Evolutionary conservation across 2,113 vertebrate species (phyloP).

Genomic region (Trochalopteron elliotii): DNA sequence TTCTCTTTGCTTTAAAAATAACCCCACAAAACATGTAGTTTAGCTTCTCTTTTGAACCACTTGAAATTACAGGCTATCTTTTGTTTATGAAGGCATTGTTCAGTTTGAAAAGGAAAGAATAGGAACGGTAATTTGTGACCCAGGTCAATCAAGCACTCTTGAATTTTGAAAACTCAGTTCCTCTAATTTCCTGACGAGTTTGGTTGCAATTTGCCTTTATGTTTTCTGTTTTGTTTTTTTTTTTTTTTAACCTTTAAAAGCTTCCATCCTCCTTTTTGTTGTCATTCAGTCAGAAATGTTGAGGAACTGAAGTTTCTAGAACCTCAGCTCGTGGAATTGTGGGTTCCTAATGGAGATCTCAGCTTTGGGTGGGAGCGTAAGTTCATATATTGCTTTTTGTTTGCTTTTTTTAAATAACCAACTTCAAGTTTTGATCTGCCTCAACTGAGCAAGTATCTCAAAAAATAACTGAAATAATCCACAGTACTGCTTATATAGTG

Average conservation of each 20-base stretch:
- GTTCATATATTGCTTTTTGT: not conserved
- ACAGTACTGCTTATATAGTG: not conserved
- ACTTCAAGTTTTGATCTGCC: not conserved
- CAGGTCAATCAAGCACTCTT: not conserved
- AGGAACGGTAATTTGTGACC: not conserved
- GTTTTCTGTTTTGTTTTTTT: not conserved
- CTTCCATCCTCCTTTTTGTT: not conserved
- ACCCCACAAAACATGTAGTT: not conserved
- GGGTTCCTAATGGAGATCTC: not conserved
- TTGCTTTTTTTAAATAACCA: not conserved
- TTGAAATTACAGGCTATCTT: conserved; percentile 12
- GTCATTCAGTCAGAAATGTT: not conserved
- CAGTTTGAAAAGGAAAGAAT: not conserved
- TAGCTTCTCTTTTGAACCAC: not conserved
- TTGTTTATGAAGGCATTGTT: conserved; percentile 1
- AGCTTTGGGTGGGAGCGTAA: not conserved
- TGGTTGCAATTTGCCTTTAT: not conserved
- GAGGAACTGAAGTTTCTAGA: not conserved
- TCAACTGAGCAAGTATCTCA: not conserved
- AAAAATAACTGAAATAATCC: not conserved
- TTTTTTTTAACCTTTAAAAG: not conserved
- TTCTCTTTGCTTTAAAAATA: not conserved
- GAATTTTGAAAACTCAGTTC: not conserved
- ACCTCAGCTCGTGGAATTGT: not conserved
- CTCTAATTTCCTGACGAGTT: not conserved